Conservation (phyloP, 2,888 invertebrate genomes). For the Xanthorhoe spadicearia region DNA sequence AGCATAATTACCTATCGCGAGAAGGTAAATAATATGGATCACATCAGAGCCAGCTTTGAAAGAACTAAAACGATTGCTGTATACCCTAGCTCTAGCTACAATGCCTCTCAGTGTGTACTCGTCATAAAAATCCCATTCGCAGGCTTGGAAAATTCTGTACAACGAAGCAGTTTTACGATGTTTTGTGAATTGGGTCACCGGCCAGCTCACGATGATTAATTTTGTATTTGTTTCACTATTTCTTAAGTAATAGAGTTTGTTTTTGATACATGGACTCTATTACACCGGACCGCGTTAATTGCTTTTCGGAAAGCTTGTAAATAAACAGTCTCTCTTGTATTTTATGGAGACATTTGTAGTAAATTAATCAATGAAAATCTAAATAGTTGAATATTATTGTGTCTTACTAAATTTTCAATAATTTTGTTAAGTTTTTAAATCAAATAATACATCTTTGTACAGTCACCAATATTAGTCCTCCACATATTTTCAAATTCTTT, state of each 20-base stretch:
- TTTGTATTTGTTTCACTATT: constrained; percentile 39
- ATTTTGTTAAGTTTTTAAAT: no score
- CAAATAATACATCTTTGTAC: no score
- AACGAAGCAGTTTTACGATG: constrained; percentile 52
- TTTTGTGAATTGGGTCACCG: constrained; percentile 51
- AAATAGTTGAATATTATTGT: no score
- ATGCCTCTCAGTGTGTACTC: constrained; percentile 27
- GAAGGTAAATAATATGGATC: background rate
- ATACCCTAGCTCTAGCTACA: constrained; percentile 2
- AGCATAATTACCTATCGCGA: no score
- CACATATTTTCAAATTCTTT: no score
- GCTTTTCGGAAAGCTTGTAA: constrained; percentile 9
- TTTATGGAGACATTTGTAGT: background rate
- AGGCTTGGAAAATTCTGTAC: constrained; percentile 49
- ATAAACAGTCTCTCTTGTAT: background rate
- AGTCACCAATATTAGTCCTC: no score
- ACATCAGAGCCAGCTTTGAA: background rate
- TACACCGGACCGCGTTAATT: constrained; percentile 17
- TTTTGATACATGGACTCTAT: constrained; percentile 15
- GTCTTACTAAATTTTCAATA: no score
- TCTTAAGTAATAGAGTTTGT: constrained; percentile 20
- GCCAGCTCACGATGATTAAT: constrained; percentile 46
- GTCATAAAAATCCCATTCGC: constrained; percentile 54
- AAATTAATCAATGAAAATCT: no score
- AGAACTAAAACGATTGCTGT: background rate